Evolutionary conservation across 2,113 vertebrate species (phyloP).

Genomic region (Vulpes lagopus): DNA sequence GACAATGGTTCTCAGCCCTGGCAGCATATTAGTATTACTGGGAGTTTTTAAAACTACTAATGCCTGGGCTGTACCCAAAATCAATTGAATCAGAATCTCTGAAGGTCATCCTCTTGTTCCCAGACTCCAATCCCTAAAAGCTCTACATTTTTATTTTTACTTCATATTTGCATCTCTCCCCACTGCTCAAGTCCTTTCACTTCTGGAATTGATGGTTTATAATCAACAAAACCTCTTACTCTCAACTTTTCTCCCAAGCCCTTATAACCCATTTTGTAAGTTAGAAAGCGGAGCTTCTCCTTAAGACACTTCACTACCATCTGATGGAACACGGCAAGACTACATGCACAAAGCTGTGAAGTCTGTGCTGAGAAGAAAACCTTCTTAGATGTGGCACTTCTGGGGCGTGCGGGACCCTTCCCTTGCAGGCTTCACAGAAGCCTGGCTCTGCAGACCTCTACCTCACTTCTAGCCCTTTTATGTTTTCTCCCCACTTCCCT

Average conservation of each 20-base stretch:
- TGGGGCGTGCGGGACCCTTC: background rate
- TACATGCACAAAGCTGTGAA: background rate
- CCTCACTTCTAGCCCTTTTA: background rate
- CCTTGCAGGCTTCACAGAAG: background rate
- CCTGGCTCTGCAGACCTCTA: background rate
- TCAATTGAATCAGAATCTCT: background rate
- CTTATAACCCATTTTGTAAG: background rate
- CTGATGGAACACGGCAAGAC: background rate
- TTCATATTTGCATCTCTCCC: background rate
- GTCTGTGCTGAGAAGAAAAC: background rate
- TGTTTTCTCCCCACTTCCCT: background rate
- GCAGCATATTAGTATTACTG: background rate
- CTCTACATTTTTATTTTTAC: background rate
- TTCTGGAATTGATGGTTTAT: background rate
- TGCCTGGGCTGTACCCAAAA: background rate
- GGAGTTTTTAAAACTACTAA: background rate
- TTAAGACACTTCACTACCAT: background rate
- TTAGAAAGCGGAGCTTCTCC: background rate
- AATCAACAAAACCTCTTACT: slow-evolving; percentile 16
- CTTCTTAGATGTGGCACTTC: background rate
- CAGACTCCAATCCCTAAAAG: background rate
- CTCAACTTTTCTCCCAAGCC: background rate
- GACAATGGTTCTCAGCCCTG: background rate
- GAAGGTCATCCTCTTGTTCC: background rate
- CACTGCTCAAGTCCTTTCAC: background rate